Conservation (phyloP, 2,888 invertebrate genomes). For the Dicyrtomina minuta region DNA sequence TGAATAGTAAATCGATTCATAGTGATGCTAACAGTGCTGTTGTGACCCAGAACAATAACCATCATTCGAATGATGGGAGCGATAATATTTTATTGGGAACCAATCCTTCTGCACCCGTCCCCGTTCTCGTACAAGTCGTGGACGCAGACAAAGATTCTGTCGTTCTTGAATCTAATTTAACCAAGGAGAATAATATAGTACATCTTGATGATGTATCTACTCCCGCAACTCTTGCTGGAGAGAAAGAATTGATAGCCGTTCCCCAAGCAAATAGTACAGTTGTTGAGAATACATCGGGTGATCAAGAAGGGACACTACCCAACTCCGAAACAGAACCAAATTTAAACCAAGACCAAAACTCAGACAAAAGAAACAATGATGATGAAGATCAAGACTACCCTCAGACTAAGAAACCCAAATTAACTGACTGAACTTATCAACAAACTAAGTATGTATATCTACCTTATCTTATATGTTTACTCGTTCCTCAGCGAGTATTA, state of each 20-base stretch:
- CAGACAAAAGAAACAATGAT: constrained; percentile 32
- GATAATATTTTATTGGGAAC: constrained; percentile 4
- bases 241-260: constrained; percentile 8
- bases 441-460: neutral
- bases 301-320: constrained; percentile 4
- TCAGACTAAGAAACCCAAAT: constrained; percentile 46
- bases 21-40: constrained; percentile 19
- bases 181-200: neutral
- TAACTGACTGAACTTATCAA: constrained; percentile 32
- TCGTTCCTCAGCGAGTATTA: neutral
- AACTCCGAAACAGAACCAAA: constrained; percentile 22
- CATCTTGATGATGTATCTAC: neutral
- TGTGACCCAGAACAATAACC: neutral
- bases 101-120: neutral
- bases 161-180: neutral
- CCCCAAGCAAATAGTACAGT: neutral
- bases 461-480: no score
- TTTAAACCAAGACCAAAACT: no score
- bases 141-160: neutral
- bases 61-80: neutral
- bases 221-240: neutral
- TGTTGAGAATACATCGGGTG: neutral
- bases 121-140: no score
- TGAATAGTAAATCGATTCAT: constrained; percentile 18
- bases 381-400: constrained; percentile 38